Base-by-base conservation (phyloP, 2,797 vertebrate genomes). In the Amblyraja radiata region DNA sequence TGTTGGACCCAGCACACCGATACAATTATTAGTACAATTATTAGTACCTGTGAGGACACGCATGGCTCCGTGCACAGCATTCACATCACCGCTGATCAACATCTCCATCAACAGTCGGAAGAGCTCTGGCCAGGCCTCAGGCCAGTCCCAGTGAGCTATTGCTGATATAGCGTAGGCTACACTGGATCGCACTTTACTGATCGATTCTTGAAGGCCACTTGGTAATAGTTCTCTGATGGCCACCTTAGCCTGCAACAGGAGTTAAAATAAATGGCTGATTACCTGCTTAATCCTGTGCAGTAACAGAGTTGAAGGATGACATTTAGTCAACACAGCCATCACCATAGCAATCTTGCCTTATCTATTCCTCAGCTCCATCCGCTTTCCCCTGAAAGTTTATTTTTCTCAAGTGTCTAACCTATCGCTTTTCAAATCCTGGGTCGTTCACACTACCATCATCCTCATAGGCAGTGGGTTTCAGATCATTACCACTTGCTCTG, bases 61-160 rank as follows among this genome's bases (percentile, higher is more conserved):
- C 99, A 99, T 99, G 95, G 99, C 99, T 23, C 99, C 99, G 0
- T 99, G 99, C 94, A 99, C 99, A 0, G 98, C 98, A 25, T 97
- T 98, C 93, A 99, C 96, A 0, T 99, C 97, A 0, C 99, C 98
- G 46, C 99, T 99, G 95, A 99, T 97, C 96, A 99, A 96, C 99
- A 99, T 99, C 95, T 99, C 98, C 99, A 99, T 99, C 93, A 99
- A 97, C 79, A 99, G 96, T 93, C 95, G 98, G 96, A 99, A 99
- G 79, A 99, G 98, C 94, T 98, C 97, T 0, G 99, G 99, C 99
- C 99, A 99, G 65, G 99, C 99, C 94, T 99, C 99, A 0, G 99
- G 99, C 99, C 99, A 99, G 95, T 99, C 99, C 99, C 99, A 99
- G 94, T 99, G 99, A 28, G 99, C 99, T 25, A 99, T 98, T 91